Percentiles rank a stretch among this genome's conserved stretches.
These are phyloP conservation scores for Baronia brevicornis DNA, from an alignment of 2,888 invertebrate genomes.

Conservation along the genomic window DNA sequence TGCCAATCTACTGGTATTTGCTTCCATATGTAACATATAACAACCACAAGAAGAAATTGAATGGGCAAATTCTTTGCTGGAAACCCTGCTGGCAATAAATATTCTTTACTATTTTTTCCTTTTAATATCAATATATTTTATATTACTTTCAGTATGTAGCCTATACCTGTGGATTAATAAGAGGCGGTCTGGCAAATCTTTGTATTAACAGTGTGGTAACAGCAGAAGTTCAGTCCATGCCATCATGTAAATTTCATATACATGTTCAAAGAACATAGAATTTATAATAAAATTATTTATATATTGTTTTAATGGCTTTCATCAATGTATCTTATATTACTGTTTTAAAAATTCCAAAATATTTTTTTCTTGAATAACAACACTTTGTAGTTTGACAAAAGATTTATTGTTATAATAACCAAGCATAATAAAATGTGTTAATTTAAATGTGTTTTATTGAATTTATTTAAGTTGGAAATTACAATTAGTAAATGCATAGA, in stretches of 20 bases:
- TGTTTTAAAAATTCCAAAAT: neutral
- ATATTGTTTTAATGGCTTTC: no score
- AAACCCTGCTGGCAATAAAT: no score
- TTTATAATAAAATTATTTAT: slow-evolving; percentile 8
- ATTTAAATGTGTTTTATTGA: slow-evolving; percentile 1
- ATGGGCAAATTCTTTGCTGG: no score
- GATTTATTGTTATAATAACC: neutral
- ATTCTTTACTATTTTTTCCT: slow-evolving; percentile 3
- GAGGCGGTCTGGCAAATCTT: slow-evolving; percentile 96
- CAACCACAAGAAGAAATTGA: no score
- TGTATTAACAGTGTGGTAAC: slow-evolving; percentile 96
- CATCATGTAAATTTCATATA: slow-evolving; percentile 94
- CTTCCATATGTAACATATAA: no score
- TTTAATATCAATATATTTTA: no score
- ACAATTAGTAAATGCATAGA: neutral
- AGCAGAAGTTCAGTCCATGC: slow-evolving; percentile 94
- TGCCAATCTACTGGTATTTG: no score
- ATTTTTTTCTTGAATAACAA: no score
- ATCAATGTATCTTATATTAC: neutral
- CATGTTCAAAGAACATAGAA: slow-evolving; percentile 85
- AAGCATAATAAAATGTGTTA: neutral
- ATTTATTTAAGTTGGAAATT: neutral
- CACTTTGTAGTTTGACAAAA: no score
- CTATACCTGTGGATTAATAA: slow-evolving; percentile 95
- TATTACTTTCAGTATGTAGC: slow-evolving; percentile 83